Conservation (phyloP, 2,113 vertebrate genomes). For the Bubo bubo region DNA sequence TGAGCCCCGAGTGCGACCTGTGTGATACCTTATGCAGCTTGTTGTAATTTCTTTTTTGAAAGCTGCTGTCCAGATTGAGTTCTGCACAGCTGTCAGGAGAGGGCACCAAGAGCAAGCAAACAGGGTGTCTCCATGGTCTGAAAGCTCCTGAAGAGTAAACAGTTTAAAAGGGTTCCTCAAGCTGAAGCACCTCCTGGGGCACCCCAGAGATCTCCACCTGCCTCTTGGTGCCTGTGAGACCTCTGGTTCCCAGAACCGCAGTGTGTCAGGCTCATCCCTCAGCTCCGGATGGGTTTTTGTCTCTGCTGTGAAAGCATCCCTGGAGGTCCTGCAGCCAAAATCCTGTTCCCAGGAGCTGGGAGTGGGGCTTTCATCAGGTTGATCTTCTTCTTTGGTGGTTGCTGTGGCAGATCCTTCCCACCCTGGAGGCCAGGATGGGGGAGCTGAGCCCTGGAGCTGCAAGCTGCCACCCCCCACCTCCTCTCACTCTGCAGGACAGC, state of each 20-base stretch:
- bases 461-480: not conserved
- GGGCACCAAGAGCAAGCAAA: conserved; percentile 24
- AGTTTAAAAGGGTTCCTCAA: not conserved
- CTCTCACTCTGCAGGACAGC: not conserved
- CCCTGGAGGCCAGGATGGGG: not conserved
- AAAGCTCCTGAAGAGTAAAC: not conserved
- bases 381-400: not conserved
- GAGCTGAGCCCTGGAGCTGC: not conserved
- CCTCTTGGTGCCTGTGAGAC: not conserved
- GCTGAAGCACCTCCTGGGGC: not conserved
- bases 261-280: not conserved
- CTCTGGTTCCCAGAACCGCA: not conserved
- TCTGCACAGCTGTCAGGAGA: not conserved
- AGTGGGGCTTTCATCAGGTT: not conserved
- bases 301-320: not conserved
- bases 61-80: not conserved
- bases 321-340: not conserved
- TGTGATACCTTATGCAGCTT: accelerated
- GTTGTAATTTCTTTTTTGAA: not conserved
- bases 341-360: not conserved
- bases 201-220: not conserved
- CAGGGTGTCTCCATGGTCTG: not conserved
- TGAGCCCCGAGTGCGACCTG: accelerated
- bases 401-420: not conserved
- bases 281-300: no score